Evolutionary conservation across 2,113 vertebrate genomes (phyloP).

Genomic region (Mustela lutreola): DNA sequence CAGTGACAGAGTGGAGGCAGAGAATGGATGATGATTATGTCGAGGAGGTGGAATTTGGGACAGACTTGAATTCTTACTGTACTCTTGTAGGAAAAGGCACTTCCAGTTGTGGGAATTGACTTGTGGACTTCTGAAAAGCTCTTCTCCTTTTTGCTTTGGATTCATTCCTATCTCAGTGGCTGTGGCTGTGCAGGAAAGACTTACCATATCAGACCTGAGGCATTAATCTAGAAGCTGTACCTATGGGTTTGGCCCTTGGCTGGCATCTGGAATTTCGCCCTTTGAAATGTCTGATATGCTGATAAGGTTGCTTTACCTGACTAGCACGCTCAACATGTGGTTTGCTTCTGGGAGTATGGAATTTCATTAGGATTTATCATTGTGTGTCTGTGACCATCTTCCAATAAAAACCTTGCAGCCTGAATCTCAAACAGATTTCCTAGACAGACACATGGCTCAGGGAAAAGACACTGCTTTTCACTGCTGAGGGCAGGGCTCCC

Average conservation of each 20-base stretch:
- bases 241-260: neutral
- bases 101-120: neutral
- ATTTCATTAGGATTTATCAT: neutral
- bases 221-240: neutral
- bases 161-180: neutral
- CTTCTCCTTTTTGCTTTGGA: neutral
- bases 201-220: neutral
- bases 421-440: neutral
- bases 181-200: neutral
- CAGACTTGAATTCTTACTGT: neutral
- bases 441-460: neutral
- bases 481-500: neutral
- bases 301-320: neutral
- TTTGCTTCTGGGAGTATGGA: constrained; percentile 7
- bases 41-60: neutral
- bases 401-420: neutral
- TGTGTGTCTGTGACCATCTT: neutral
- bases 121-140: neutral
- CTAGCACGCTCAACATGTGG: neutral
- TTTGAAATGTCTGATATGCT: neutral
- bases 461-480: neutral
- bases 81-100: neutral
- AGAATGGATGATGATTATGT: neutral
- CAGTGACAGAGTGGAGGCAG: neutral
- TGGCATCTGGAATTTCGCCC: neutral